Evolutionary conservation across 2,888 invertebrate genomes (phyloP).

Genomic region (Galerucella pusilla): DNA sequence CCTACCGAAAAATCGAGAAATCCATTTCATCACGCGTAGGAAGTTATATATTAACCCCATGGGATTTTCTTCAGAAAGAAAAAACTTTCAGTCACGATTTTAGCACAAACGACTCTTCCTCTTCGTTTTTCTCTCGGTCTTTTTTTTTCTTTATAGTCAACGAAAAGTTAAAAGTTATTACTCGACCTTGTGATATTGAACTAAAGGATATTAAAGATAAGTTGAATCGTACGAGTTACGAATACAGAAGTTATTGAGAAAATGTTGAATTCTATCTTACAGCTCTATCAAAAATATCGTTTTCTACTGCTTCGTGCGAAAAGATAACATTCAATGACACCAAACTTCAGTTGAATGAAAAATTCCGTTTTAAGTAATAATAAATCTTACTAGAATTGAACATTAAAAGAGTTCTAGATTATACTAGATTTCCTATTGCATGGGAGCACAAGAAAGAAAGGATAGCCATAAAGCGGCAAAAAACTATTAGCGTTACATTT

Average conservation of each 20-base stretch:
- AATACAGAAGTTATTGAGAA: neutral
- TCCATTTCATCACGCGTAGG: constrained; percentile 34
- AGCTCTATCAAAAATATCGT: no score
- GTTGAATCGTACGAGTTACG: neutral
- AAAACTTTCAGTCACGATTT: constrained; percentile 35
- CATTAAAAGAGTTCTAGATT: no score
- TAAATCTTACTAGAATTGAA: no score
- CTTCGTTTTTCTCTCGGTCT: neutral
- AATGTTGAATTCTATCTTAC: neutral
- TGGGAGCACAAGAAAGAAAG: no score
- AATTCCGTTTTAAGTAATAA: no score
- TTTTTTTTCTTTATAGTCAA: constrained; percentile 12
- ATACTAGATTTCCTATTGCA: no score
- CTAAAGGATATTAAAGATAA: constrained; percentile 27
- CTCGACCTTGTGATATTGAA: constrained; percentile 24
- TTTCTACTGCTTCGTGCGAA: no score
- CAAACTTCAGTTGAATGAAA: no score
- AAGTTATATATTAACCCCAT: constrained; percentile 35
- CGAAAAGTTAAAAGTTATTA: constrained; percentile 20
- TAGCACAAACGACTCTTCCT: constrained; percentile 28
- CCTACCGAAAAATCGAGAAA: constrained; percentile 28
- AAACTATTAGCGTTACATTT: no score
- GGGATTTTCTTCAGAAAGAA: constrained; percentile 29
- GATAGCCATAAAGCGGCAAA: no score
- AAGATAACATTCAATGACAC: no score